These are phyloP conservation scores for Lacanobia oleracea DNA, from an alignment of 2,888 invertebrate genomes.

Conservation along the genomic window DNA sequence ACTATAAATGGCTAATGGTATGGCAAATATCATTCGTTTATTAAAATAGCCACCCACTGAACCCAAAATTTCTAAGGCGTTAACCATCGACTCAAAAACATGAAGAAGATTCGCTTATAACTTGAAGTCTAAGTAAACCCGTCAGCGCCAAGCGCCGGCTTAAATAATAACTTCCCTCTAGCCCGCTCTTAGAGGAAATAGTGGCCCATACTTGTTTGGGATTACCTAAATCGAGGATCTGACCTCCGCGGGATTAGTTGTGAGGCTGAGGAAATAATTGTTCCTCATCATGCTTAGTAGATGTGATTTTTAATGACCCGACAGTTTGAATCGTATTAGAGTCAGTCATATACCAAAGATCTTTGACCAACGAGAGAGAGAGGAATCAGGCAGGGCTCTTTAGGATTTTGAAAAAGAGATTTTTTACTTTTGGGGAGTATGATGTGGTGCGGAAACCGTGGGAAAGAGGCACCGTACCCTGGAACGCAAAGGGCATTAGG, in stretches of 20 bases:
- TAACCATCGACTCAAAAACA: no score
- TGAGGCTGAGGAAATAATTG: slow-evolving; percentile 4
- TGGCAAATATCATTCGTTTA: no score
- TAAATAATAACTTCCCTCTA: slow-evolving; percentile 83
- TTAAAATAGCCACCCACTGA: no score
- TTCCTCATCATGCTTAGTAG: neutral
- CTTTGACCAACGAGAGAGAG: no score
- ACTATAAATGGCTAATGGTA: no score
- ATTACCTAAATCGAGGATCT: slow-evolving; percentile 60
- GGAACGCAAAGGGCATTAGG: no score
- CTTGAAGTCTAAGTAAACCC: slow-evolving; percentile 68
- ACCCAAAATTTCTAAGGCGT: no score
- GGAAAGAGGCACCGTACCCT: no score
- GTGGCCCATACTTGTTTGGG: slow-evolving; percentile 57
- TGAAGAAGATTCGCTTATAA: slow-evolving; percentile 29
- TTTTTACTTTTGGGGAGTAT: no score
- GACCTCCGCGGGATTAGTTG: slow-evolving; percentile 40
- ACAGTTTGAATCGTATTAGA: neutral
- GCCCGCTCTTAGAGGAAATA: slow-evolving; percentile 69
- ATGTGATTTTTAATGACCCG: neutral
- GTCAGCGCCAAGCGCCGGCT: slow-evolving; percentile 81
- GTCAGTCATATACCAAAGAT: no score
- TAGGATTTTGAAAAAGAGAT: neutral
- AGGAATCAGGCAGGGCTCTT: no score
- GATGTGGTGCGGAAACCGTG: no score